Base-by-base conservation (phyloP, 2,113 vertebrate species). In the Murina feae region DNA sequence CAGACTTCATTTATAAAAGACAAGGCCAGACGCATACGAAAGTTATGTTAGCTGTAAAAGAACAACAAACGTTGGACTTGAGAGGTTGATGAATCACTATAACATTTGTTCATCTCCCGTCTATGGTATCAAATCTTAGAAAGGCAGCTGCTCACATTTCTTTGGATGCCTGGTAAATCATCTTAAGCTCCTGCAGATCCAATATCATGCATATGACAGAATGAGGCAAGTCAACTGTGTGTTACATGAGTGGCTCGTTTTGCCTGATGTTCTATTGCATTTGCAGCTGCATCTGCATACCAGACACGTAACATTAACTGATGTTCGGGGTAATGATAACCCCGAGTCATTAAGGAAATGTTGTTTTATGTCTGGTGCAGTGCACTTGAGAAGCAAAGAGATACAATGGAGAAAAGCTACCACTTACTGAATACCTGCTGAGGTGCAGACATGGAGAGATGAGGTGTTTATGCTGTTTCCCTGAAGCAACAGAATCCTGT, bases 161-260 rank as follows among this genome's bases (percentile, higher is more conserved):
- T 51, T 42, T 25, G 20, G 55, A 65, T 63, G 65, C 72, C 68
- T 96, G 74, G 72, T 88, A 96, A 96, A 95, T 95, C 72, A 94
- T 95, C 53, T 74, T 89, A 92, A 89, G 74, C 91, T 96, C 74
- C 74, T 76, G 44, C 0, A 0, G 37, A 93, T 86, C 86, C 88
- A 88, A 0, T 74, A 35, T 92, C 37, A 44, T 9, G 60, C 53
- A 8, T 81, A 72, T 71, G 92, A 96, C 87, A 94, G 87, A 95
- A 95, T 95, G 80, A 94, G 75, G 79, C 66, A 51, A 90, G 53
- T 90, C 90, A 78, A 74, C 92, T 58, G 85, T 58, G 80, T 93
- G 87, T 85, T 95, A 81, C 75, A n/a, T 35, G 92, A 82, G 95
- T 82, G 78, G 76, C 76, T 95, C 93, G 60, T 92, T 94, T 95